Base-by-base conservation (phyloP, 2,797 vertebrate genomes). In the Nannoperca australis region DNA sequence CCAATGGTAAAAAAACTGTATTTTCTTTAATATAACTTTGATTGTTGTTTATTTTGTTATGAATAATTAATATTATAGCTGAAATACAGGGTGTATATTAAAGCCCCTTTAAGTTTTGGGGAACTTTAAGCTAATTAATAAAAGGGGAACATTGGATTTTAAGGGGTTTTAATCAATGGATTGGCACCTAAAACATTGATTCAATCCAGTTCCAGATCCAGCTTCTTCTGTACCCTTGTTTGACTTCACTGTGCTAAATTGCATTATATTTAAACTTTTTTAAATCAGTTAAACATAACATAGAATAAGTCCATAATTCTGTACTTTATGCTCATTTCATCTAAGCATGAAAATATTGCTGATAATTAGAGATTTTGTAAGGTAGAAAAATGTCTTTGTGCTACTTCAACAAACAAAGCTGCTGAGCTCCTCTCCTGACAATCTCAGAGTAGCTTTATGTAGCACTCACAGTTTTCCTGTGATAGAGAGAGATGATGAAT, bases 401-500 rank as follows among this genome's bases (percentile, higher is more conserved):
- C 34, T 59, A 47, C 40, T 87, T 81, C 4, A 67, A 47, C 30
- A 53, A 71, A 66, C 56, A 81, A 86, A 77, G 55, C 42, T 49
- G 30, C 51, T 76, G 81, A 76, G 45, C 65, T 56, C 4, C 24
- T 66, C 56, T 78, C 55, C 10, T 60, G 61, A 78, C 71, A 76
- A 65, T 56, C 36, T 38, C 42, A 45, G 30, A 71, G 73, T 51
- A 45, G 79, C 71, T 74, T 76, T 40, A 38, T 70, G 70, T 45
- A 67, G 62, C 70, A 70, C 79, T 81, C 30, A 2, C 49, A 60
- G 10, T 61, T 87, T 70, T 80, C 51, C 67, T 81, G 42, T 67
- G 55, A 75, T 70, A 54, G 51, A 78, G 50, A 78, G 59, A 61
- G 55, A 73, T 84, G 78, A 88, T 84, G 82, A 90, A 85, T 88